phyloP scores from a whole-genome alignment of 1,140 invertebrate genomes.

The Drosophila neocordata region DNA sequence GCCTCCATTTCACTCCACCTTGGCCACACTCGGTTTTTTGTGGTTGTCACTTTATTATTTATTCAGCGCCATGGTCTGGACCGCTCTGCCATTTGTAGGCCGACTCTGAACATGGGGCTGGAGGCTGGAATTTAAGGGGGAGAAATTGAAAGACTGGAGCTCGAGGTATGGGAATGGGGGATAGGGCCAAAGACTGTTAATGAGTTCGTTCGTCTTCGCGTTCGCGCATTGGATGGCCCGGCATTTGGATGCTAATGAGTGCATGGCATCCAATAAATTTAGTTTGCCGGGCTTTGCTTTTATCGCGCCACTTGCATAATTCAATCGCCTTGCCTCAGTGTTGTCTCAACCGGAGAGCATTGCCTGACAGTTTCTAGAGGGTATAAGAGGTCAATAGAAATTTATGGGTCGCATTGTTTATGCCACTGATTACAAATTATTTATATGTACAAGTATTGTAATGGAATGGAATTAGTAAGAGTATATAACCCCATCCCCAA shows the following conservation, averaged over 20 bases:
- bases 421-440: slow-evolving; percentile 79
- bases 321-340: slow-evolving; percentile 45
- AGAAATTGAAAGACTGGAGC: too few species aligned
- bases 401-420: slow-evolving; percentile 73
- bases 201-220: slow-evolving; percentile 73
- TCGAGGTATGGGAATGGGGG: not conserved
- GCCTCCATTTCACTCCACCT: slow-evolving; percentile 44
- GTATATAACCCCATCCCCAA: slow-evolving; percentile 2
- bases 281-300: slow-evolving; percentile 76
- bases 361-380: slow-evolving; percentile 32
- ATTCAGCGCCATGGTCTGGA: slow-evolving; percentile 75
- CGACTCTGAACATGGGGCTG: slow-evolving; percentile 10
- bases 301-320: slow-evolving; percentile 79
- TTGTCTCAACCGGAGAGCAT: not conserved
- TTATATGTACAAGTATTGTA: slow-evolving; percentile 33
- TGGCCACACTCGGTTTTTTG: slow-evolving; percentile 75
- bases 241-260: slow-evolving; percentile 80
- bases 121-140: not conserved
- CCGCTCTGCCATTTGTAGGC: slow-evolving; percentile 40
- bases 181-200: slow-evolving; percentile 51
- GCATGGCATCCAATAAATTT: slow-evolving; percentile 81
- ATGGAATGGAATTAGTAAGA: slow-evolving; percentile 9
- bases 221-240: slow-evolving; percentile 49
- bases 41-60: slow-evolving; percentile 81
- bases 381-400: slow-evolving; percentile 71